These are phyloP conservation scores for Sebastes oblongus DNA, from an alignment of 2,797 vertebrate genomes.

Conservation along the genomic window DNA sequence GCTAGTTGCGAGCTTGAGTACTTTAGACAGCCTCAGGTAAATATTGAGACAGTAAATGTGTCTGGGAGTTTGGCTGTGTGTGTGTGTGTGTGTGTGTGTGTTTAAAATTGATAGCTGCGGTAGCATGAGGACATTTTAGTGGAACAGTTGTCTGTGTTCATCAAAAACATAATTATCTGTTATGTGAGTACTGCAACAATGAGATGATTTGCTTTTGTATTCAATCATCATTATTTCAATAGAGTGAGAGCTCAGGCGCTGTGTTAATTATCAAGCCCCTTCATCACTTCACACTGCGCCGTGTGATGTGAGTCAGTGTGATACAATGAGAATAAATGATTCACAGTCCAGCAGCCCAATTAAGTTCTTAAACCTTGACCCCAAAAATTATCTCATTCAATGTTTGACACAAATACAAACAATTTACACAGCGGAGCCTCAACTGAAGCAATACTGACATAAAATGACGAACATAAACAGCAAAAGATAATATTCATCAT, in stretches of 20 bases:
- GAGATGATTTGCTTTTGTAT: background rate
- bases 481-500: background rate
- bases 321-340: background rate
- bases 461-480: background rate
- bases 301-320: background rate
- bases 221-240: background rate
- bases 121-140: background rate
- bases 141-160: background rate
- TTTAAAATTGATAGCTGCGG: background rate
- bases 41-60: constrained; percentile 34
- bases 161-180: constrained; percentile 3
- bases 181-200: background rate
- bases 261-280: background rate
- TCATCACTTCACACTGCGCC: background rate
- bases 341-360: background rate
- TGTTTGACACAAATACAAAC: background rate
- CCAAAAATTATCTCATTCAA: background rate
- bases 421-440: background rate
- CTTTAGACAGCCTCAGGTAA: constrained; percentile 32
- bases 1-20: constrained; percentile 24
- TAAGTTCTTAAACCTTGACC: background rate
- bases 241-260: background rate
- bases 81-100: background rate
- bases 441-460: background rate
- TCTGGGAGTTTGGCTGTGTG: constrained; percentile 2